Base-by-base conservation (phyloP, 1,140 invertebrate species). In the Mesaphorura yosii region DNA sequence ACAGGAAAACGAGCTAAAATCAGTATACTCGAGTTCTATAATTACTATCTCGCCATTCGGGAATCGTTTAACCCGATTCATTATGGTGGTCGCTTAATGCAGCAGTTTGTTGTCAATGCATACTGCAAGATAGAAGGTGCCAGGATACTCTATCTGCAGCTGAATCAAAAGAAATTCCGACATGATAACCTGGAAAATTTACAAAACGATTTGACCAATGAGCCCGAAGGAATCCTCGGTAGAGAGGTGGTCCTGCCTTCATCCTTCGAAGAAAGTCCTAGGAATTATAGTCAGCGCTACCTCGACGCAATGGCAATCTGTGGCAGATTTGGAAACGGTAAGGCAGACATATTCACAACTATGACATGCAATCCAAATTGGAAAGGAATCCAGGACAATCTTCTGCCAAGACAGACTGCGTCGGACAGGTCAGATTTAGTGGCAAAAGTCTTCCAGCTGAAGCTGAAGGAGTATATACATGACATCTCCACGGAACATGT, bases 51-150 rank as follows among this genome's bases (percentile, higher is more conserved):
- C 2, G 37, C 47, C 17, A 52, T 50, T 25, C 28, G 51, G 20
- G 34, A 53, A 20, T 6, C 49, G 26, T 57, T 64, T 25, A 64
- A 62, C 34, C 55, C 60, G 14, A 42, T 66, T 10, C 52, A 64
- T 22, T 50, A 53, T 29, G 59, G 48, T 3, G 51, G 64, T 45
- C 63, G 66, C 53, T 52, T 70, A 25, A 60, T 62, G 53, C 66
- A 69, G 53, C 64, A 73, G 53, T 72, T 65, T 65, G 48, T 69
- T 15, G 69, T 74, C 1, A 69, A 76, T 63, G 70, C 73, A 64
- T 74, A 70, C 63, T 68, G 66, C 3, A 75, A 75, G 67, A 68
- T 75, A 42, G 71, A 74, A 66, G 69, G 53, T 37, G 68, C 71
- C 63, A 57, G 70, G 41, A 58, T 71, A 10, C 51, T 57, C 28